Evolutionary conservation across 1,140 invertebrate species (phyloP), one percentile per base, ranked within the genome.

Genomic region (Drosophila paulistorum): DNA sequence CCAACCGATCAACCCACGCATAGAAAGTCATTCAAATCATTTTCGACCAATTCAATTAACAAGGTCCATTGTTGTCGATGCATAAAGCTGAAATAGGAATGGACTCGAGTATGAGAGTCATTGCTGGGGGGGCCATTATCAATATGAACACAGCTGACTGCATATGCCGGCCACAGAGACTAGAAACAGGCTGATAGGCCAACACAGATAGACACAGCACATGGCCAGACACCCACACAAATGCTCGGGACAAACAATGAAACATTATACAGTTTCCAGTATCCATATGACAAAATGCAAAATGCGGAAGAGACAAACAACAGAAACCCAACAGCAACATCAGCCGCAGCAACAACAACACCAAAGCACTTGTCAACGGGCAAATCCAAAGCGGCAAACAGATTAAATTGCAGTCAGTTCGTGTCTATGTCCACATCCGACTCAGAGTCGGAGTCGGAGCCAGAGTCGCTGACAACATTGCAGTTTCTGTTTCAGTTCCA

Each of bases 31-130:
- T 61, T 68, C 39, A 72, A 20, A 69, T 59, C 58, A 48, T 63
- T 59, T 70, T 79, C 63, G 60, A 54, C 33, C 73, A 73, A 82
- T 83, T 83, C 79, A 87, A 87, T 87, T 83, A 87, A 83, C 79
- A 55, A 33, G 57, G 9, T 37, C 77, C 65, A 87, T 87, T 87
- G 83, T 87, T 79, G 66, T 78, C 41, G 64, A 45, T 68, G 60
- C 33, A 51, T 51, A 33, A 33, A 37, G 20, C 57, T 33, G 54
- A 35, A 57, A 35, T 3, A 10, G 61, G 41, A 35, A 45, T 23
- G 67, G 57, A 42, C 61, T 30, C 30, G 60, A 39, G 17, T 51
- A 23, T 11, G 45, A 23, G 17, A 51, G 45, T 10, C 20, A 51
- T 51, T 51, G 37, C 42, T 42, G 42, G 7, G 42, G 65, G 54